phyloP scores from a whole-genome alignment of 2,888 invertebrate genomes.

The Mystacides longicornis region DNA sequence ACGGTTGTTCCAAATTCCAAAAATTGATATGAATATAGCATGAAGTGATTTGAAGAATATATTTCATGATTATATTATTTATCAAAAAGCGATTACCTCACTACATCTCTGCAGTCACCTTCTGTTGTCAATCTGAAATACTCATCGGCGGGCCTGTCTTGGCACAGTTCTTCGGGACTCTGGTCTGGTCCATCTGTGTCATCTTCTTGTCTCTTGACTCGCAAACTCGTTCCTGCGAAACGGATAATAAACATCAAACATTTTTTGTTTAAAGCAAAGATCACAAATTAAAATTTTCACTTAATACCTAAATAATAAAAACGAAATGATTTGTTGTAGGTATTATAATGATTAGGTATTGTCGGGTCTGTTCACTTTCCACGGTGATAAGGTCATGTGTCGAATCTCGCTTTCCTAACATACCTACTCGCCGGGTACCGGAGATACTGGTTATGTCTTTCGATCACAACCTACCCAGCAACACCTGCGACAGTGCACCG shows the following conservation, averaged over 20 bases:
- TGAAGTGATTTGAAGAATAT: background rate
- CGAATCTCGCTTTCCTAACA: constrained; percentile 22
- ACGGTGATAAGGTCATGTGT: constrained; percentile 24
- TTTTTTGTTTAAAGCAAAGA: background rate
- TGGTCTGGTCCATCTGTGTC: constrained; percentile 56
- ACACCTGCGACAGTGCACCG: no score
- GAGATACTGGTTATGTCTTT: background rate
- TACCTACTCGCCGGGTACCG: background rate
- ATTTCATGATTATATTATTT: background rate
- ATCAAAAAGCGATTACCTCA: constrained; percentile 57
- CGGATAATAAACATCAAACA: background rate
- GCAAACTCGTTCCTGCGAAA: constrained; percentile 42
- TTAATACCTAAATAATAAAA: background rate
- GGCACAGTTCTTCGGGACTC: constrained; percentile 76
- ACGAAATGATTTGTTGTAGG: background rate
- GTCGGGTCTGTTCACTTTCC: constrained; percentile 22
- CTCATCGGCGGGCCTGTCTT: constrained; percentile 82
- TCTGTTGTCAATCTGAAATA: constrained; percentile 81
- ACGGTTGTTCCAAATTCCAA: no score
- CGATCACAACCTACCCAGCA: no score
- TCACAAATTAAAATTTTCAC: background rate
- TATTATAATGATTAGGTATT: no score
- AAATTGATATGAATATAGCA: background rate
- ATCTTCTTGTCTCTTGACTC: constrained; percentile 61
- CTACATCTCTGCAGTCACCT: constrained; percentile 87